These are phyloP conservation scores for Notocelia uddmanniana DNA, from an alignment of 2,888 invertebrate genomes.

Conservation along the genomic window DNA sequence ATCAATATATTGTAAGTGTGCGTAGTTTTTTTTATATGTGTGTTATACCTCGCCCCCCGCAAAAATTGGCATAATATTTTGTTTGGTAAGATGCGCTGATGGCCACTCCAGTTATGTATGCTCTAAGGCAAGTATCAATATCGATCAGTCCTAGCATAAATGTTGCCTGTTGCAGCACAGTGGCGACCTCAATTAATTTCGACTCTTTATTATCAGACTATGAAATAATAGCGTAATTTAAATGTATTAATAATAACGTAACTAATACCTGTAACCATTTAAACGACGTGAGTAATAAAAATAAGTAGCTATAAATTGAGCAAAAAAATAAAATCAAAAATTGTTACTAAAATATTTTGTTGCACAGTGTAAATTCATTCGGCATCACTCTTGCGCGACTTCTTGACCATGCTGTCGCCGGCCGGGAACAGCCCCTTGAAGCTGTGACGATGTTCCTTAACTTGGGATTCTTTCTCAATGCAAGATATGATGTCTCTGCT, in stretches of 20 bases:
- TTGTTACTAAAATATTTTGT: background rate
- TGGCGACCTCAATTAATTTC: too few species aligned
- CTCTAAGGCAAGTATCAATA: too few species aligned
- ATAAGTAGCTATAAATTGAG: slow-evolving; percentile 25
- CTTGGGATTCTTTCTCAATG: slow-evolving; percentile 70
- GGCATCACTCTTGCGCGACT: slow-evolving; percentile 58
- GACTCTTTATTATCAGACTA: too few species aligned
- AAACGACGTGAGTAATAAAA: background rate
- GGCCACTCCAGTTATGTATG: too few species aligned
- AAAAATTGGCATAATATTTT: too few species aligned
- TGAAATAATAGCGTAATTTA: too few species aligned
- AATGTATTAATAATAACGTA: background rate
- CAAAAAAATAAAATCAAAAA: slow-evolving; percentile 32
- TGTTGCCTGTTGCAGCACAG: too few species aligned
- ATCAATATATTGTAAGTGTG: too few species aligned
- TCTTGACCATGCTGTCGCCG: slow-evolving; percentile 64
- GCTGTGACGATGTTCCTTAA: slow-evolving; percentile 67
- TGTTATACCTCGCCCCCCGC: too few species aligned
- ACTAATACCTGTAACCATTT: slow-evolving; percentile 14
- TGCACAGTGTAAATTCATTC: slow-evolving; percentile 31
- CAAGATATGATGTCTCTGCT: slow-evolving; percentile 62
- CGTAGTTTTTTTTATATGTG: too few species aligned
- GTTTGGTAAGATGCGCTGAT: too few species aligned
- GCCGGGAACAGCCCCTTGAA: slow-evolving; percentile 68
- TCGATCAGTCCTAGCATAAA: too few species aligned